Base-by-base conservation (phyloP, 2,888 invertebrate genomes). In the Erebia epiphron region DNA sequence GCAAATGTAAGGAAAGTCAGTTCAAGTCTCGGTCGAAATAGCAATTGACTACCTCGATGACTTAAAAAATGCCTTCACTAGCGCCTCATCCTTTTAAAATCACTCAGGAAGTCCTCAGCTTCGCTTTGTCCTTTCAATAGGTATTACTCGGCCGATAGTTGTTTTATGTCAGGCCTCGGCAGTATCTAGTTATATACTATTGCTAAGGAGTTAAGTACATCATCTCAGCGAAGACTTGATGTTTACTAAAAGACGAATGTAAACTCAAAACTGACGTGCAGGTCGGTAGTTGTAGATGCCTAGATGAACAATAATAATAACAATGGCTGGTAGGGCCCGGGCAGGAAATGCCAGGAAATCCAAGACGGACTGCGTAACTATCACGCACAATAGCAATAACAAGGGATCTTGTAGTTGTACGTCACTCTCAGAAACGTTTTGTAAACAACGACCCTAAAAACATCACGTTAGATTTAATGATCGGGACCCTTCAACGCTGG, bases 281-380 rank as follows among this genome's bases (percentile, higher is more conserved):
- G 26, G 35, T 57, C 35, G 35, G 35, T 35, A 68, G 64, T 62
- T 68, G 61, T 43, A 62, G 52, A 63, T 70, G 52, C 60, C 49
- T 71, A 71, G 68, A 64, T 68, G 71, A 64, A 71, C 68, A 85
- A 87, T 84, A 88, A 89, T 84, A 88, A 85, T 85, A 88, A 89
- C 86, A 84, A 79, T 78, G 77, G 83, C 81, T 75, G 74, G 11
- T 77, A 78, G 79, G 77, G 75, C 79, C 77, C 78, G 78, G 75
- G 75, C 89, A 90, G 91, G 91, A 92, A 92, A 91, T 88, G 82
- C 90, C 87, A 79, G 75, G 81, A 82, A 84, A 86, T 80, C 82
- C 83, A 78, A 87, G 87, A 87, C 85, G 85, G 82, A 79, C 73
- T 79, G 79, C 83, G 78, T 80, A 82, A 83, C 86, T 81, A 82